These are phyloP conservation scores for Pipa parva DNA, from an alignment of 2,113 vertebrate genomes.

Conservation along the genomic window DNA sequence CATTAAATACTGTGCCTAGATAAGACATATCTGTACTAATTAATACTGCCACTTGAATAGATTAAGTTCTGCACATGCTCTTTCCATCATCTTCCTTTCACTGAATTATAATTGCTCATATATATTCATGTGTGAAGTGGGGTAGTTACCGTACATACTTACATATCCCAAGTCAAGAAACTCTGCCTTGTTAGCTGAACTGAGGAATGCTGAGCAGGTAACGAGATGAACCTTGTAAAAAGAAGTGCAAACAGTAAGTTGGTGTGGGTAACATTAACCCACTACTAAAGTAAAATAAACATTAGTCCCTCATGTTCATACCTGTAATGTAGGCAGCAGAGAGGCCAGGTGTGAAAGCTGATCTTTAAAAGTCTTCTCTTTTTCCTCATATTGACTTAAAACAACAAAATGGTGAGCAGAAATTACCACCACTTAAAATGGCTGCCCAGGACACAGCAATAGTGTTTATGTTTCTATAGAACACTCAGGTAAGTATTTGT, in stretches of 20 bases:
- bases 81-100: too few relatives aligned
- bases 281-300: not conserved
- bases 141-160: constrained; percentile 60
- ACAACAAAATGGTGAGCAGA: not conserved
- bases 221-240: constrained; percentile 76
- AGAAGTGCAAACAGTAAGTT: not conserved
- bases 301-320: constrained; percentile 40
- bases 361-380: constrained; percentile 84
- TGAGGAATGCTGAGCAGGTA: constrained; percentile 86
- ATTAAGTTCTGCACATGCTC: too few relatives aligned
- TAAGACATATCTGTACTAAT: too few relatives aligned
- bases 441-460: not conserved
- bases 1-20: too few relatives aligned
- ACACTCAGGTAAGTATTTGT: too few relatives aligned
- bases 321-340: constrained; percentile 85
- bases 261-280: not conserved
- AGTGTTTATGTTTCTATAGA: too few relatives aligned
- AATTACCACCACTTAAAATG: not conserved
- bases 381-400: constrained; percentile 84
- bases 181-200: constrained; percentile 85
- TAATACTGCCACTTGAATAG: too few relatives aligned
- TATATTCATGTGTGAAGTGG: too few relatives aligned
- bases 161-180: constrained; percentile 90
- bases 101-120: too few relatives aligned
- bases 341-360: constrained; percentile 79